phyloP scores from a whole-genome alignment of 2,113 vertebrate genomes.

The Chaetops frenatus region DNA sequence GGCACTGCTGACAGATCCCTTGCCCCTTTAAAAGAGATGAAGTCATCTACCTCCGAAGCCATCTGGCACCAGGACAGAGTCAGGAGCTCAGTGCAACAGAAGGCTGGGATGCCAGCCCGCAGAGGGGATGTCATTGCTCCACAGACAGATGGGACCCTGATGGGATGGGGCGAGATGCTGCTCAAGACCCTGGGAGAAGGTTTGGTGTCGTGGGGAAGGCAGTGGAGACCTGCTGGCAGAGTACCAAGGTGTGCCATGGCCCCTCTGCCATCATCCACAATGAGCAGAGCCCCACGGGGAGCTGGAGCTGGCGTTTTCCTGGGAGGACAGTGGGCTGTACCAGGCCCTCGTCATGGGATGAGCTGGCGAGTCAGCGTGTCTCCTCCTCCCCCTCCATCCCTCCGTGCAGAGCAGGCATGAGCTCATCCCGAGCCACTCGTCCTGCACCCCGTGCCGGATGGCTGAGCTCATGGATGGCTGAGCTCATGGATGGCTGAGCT shows the following conservation, averaged over 20 bases:
- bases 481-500: neutral
- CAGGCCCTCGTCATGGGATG: neutral
- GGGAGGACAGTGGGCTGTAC: neutral
- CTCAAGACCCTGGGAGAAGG: slow-evolving; percentile 19
- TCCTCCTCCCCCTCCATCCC: neutral
- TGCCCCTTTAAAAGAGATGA: slow-evolving; percentile 72
- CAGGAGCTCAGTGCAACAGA: slow-evolving; percentile 65
- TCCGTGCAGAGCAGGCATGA: slow-evolving; percentile 6
- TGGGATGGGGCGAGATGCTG: slow-evolving; percentile 5
- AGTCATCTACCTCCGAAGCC: slow-evolving; percentile 61
- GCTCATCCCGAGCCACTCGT: slow-evolving; percentile 41
- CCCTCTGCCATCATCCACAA: neutral
- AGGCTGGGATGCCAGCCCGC: slow-evolving; percentile 65
- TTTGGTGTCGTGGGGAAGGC: neutral
- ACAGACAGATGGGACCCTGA: slow-evolving; percentile 68
- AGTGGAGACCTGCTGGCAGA: neutral
- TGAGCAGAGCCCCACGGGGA: neutral
- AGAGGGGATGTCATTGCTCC: slow-evolving; percentile 55
- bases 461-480: neutral
- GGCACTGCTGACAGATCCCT: neutral
- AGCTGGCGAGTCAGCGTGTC: neutral
- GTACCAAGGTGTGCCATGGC: neutral
- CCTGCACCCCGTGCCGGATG: neutral
- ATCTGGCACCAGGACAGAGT: slow-evolving; percentile 58
- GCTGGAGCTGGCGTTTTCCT: neutral